Base-by-base conservation (phyloP, 1,140 invertebrate species). In the Sitodiplosis mosellana region DNA sequence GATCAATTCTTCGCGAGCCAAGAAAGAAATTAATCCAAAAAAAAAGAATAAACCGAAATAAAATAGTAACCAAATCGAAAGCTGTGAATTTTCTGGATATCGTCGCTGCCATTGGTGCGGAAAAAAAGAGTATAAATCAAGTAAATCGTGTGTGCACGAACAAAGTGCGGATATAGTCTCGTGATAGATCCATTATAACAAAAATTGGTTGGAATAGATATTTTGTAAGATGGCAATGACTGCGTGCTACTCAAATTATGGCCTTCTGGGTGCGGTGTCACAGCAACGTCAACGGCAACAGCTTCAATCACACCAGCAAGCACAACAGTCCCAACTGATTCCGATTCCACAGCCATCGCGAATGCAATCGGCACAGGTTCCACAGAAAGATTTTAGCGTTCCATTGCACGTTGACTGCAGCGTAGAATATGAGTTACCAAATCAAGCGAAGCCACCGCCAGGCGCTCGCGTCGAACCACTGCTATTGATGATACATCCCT, bases 401-500 rank as follows among this genome's bases (percentile, higher is more conserved):
- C 81, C 82, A 50, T 69, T 86, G 59, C 80, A 82, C 67, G 82
- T 85, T 52, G 82, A 85, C 63, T 84, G 82, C 68, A 84, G 81
- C 69, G 81, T 85, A 49, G 82, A 86, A 65, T 86, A 85, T 69
- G 82, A 85, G 66, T 68, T 86, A 56, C 82, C 82, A 48, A 81
- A 81, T 56, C 78, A 81, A 62, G 81, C 81, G 27, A 83, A 83
- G 61, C 81, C 82, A 49, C 81, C 83, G 50, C 77, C 77, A 53
- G 81, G 81, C 22, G 78, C 77, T 51, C 71, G 77, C 48, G 74
- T 76, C 53, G 81, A 83, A 59, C 82, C 81, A 19, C 68, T 85
- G 53, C 27, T 27, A 27, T 72, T 85, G 45, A 85, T 85, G 80
- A 85, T 85, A 59, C 82, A 84, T 68, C 82, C 83, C n/a, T 84